Evolutionary conservation across 2,888 invertebrate species (phyloP).

Genomic region (Drosophila engyochracea): DNA sequence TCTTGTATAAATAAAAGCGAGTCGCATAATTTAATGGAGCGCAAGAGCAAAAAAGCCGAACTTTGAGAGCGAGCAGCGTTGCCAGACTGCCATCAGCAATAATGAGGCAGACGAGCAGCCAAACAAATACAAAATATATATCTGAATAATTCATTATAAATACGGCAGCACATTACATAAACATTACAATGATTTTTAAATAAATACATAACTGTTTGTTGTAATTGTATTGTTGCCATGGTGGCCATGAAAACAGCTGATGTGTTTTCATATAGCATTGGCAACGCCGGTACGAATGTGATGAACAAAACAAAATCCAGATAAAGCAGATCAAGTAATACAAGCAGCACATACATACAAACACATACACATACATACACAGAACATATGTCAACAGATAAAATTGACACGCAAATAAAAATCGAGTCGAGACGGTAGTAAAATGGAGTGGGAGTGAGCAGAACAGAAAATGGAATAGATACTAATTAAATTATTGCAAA

Average conservation of each 20-base stretch:
- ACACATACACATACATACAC: slow-evolving; percentile 29
- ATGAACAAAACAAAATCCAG: slow-evolving; percentile 66
- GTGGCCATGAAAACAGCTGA: slow-evolving; percentile 28
- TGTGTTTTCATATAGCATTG: slow-evolving; percentile 10
- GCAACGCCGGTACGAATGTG: slow-evolving; percentile 56
- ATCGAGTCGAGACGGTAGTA: slow-evolving; percentile 15
- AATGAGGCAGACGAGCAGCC: background rate
- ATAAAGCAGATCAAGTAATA: slow-evolving; percentile 50
- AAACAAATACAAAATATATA: background rate
- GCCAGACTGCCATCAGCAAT: slow-evolving; percentile 51
- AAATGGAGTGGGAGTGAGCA: slow-evolving; percentile 18
- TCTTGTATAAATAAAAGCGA: slow-evolving; percentile 71
- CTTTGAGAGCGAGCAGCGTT: slow-evolving; percentile 55
- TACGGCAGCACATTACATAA: background rate
- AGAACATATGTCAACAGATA: slow-evolving; percentile 47
- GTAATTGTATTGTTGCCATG: slow-evolving; percentile 6
- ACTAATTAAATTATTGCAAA: slow-evolving; percentile 66
- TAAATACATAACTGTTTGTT: background rate
- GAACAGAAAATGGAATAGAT: slow-evolving; percentile 31
- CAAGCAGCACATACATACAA: slow-evolving; percentile 37
- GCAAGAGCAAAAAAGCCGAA: slow-evolving; percentile 53
- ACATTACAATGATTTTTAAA: slow-evolving; percentile 2
- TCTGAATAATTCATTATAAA: background rate
- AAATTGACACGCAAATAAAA: slow-evolving; percentile 46
- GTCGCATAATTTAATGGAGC: slow-evolving; percentile 60